Conservation (phyloP, 1,140 invertebrate species). For the Habropoda laboriosa region DNA sequence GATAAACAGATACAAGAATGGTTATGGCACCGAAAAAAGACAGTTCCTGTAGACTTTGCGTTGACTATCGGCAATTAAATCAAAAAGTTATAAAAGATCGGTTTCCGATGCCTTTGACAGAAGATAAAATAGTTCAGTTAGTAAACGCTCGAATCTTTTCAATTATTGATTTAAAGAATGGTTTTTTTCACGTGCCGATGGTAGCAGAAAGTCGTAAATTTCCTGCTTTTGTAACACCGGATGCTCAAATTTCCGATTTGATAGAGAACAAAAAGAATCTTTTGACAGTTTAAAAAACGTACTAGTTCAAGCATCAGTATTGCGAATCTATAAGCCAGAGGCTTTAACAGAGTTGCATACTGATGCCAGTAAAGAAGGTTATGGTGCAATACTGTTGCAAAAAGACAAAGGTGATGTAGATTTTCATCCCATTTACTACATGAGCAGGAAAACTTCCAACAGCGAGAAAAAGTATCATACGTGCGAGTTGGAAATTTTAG, state of each 20-base stretch:
- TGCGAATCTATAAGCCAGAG: conserved; percentile 65
- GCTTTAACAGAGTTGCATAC: conserved; percentile 54
- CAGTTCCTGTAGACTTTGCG: too few species aligned
- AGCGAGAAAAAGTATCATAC: too few species aligned
- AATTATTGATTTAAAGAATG: conserved; percentile 17
- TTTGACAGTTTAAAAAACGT: conserved; percentile 48
- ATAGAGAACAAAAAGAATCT: conserved; percentile 29
- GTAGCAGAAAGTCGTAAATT: conserved; percentile 5
- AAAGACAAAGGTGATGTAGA: too few species aligned
- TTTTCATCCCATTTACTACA: too few species aligned
- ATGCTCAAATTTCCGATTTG: too few species aligned
- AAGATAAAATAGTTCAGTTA: conserved; percentile 25
- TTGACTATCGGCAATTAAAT: conserved; percentile 32
- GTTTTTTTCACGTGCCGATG: conserved; percentile 35
- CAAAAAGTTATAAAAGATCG: not conserved
- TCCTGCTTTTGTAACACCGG: too few species aligned
- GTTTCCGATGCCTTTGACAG: conserved; percentile 39
- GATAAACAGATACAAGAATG: too few species aligned
- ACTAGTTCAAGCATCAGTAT: conserved; percentile 53
- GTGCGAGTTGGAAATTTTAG: too few species aligned
- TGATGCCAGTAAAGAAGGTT: conserved; percentile 69
- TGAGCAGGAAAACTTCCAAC: too few species aligned
- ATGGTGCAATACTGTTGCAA: conserved; percentile 72
- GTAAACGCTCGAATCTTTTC: conserved; percentile 17
- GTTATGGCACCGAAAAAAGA: too few species aligned